Evolutionary conservation across 2,888 invertebrate genomes (phyloP).

Genomic region (Dastarcus helophoroides): DNA sequence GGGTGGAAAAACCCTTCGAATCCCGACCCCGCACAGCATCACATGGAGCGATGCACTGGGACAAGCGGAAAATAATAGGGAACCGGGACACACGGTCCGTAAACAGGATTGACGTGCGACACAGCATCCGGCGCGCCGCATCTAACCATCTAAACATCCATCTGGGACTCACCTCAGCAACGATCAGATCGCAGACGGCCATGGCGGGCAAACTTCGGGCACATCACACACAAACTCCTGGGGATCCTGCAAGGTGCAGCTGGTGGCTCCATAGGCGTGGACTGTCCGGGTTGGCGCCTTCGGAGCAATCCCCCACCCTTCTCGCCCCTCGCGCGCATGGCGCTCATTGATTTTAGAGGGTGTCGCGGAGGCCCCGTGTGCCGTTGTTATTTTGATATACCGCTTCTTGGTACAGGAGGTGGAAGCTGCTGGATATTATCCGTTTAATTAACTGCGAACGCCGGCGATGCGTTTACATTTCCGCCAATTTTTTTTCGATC

Average conservation of each 20-base stretch:
- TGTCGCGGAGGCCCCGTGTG: slow-evolving; percentile 18
- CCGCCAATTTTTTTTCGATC: too few relatives aligned
- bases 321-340: slow-evolving; percentile 31
- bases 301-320: slow-evolving; percentile 18
- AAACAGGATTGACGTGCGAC: too few relatives aligned
- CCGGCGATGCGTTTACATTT: too few relatives aligned
- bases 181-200: slow-evolving; percentile 25
- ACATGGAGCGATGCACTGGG: too few relatives aligned
- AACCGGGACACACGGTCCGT: too few relatives aligned
- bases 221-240: slow-evolving; percentile 33
- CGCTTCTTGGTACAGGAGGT: too few relatives aligned
- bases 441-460: too few relatives aligned
- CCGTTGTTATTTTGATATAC: slow-evolving; percentile 23
- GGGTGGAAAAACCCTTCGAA: too few relatives aligned
- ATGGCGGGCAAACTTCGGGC: slow-evolving; percentile 29
- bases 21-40: too few relatives aligned
- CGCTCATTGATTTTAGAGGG: slow-evolving; percentile 34
- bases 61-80: too few relatives aligned
- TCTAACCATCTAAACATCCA: slow-evolving; percentile 1
- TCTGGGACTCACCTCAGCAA: slow-evolving; percentile 20
- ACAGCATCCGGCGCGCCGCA: too few relatives aligned
- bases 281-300: slow-evolving; percentile 37
- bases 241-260: slow-evolving; percentile 31
- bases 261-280: slow-evolving; percentile 39
- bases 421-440: too few relatives aligned